phyloP scores from a whole-genome alignment of 1,140 invertebrate genomes.

The Listronotus bonariensis region DNA sequence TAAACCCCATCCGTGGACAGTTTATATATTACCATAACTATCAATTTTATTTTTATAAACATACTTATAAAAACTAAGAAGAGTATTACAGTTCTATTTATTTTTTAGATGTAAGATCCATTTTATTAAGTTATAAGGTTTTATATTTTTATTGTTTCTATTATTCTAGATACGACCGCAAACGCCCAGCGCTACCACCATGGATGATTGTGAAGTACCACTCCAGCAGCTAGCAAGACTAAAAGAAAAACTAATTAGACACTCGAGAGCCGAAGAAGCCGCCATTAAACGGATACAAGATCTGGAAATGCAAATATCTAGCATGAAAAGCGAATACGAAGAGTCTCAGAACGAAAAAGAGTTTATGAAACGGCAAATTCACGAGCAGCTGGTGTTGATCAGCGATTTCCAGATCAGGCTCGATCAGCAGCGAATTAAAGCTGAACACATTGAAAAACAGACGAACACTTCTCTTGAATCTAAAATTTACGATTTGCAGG shows the following conservation, averaged over 20 bases:
- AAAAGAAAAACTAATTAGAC: conserved; percentile 69
- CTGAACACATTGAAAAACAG: conserved; percentile 70
- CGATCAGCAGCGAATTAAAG: conserved; percentile 75
- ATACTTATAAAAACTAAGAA: too few relatives aligned
- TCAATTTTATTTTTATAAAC: too few relatives aligned
- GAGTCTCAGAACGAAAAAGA: conserved; percentile 80
- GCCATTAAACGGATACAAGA: conserved; percentile 74
- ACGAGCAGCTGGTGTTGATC: conserved; percentile 78
- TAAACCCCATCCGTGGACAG: too few relatives aligned
- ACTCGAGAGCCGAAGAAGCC: conserved; percentile 72
- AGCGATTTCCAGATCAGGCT: conserved; percentile 76
- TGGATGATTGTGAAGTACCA: conserved; percentile 53
- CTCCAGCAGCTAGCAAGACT: conserved; percentile 59
- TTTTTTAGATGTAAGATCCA: too few relatives aligned
- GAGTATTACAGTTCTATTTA: too few relatives aligned
- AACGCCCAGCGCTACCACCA: conserved; percentile 36
- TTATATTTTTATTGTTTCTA: too few relatives aligned
- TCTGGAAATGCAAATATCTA: conserved; percentile 71
- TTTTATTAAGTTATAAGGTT: too few relatives aligned
- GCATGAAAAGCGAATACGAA: conserved; percentile 66
- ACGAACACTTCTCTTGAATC: conserved; percentile 68
- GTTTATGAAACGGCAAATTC: conserved; percentile 75
- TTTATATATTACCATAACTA: too few relatives aligned
- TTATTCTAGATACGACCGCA: conserved; percentile 44
- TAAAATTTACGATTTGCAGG: conserved; percentile 68